Evolutionary conservation across 1,140 invertebrate species (phyloP), one percentile per base, ranked within the genome.

Genomic region (Spodoptera frugiperda): DNA sequence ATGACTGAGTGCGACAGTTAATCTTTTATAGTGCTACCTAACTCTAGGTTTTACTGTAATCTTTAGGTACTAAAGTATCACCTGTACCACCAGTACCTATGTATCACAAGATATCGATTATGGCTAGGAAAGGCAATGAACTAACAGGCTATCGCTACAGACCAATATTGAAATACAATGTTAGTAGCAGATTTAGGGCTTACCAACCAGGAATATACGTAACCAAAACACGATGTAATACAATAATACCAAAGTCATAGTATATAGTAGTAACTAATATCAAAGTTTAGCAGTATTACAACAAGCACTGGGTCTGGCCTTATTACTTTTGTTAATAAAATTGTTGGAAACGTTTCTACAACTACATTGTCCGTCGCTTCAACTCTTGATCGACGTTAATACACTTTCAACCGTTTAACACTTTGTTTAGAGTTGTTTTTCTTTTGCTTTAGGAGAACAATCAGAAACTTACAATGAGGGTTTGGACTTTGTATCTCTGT

Each of bases 381-480:
- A 49, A 49, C 17, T 25, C 12, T 67, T 67, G 63, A 67, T 67
- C 14, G 44, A 67, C 49, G 63, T 46, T 67, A 67, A 49, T 67
- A 44, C 44, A 67, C 39, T 67, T 67, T 25, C 17, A 46, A 48
- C 39, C 63, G 63, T 48, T 49, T 49, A 19, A 25, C 17, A 25
- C 17, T 67, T 48, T 49, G 19, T 67, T 67, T 63, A 63, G 33
- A 63, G 59, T 63, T 44, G 33, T 44, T 63, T 63, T 63, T 63
- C 59, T 63, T 44, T 63, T 63, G 59, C 9, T 63, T 19, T 33
- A 12, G 3, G 15, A 39, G 15, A 63, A 44, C 33, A 19, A 44
- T 63, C 33, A 63, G 30, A n/a, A 39, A 30, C 9, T 63, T 44
- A 17, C 59, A 44, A 17, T 63, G 11, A 44, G 59, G 54, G 33